Conservation (phyloP, 2,797 vertebrate genomes). For the Galago senegalensis region DNA sequence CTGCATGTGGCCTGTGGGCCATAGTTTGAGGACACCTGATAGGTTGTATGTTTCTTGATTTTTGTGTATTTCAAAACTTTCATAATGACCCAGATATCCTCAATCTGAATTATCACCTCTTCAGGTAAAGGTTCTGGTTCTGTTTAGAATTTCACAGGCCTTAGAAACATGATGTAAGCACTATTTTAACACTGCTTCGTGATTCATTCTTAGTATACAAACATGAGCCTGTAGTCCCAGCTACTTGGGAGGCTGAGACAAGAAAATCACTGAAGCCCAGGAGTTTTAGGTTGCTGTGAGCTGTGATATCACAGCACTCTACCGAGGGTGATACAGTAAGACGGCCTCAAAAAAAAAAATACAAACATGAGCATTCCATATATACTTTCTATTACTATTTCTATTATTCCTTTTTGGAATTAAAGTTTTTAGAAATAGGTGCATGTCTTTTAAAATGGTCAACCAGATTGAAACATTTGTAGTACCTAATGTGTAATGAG, state of each 20-base stretch:
- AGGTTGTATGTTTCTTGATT: too few relatives aligned
- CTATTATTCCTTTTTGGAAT: not conserved
- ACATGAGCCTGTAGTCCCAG: not conserved
- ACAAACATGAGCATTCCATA: not conserved
- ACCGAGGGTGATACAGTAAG: too few relatives aligned
- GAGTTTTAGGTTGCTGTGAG: too few relatives aligned
- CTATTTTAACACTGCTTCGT: not conserved
- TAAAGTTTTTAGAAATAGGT: slow-evolving; percentile 20
- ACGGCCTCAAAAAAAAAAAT: not conserved
- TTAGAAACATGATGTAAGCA: not conserved
- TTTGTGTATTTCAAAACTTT: too few relatives aligned
- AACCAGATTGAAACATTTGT: not conserved
- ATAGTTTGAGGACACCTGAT: too few relatives aligned
- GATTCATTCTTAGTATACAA: not conserved
- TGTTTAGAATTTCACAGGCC: not conserved
- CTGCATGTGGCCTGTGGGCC: too few relatives aligned
- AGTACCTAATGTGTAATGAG: not conserved
- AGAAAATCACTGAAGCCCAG: too few relatives aligned
- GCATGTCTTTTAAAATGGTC: not conserved
- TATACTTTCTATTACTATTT: not conserved
- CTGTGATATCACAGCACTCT: too few relatives aligned
- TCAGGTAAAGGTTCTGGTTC: not conserved
- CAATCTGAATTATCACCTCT: not conserved
- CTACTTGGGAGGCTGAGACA: too few relatives aligned
- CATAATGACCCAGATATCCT: not conserved